Evolutionary conservation across 2,797 vertebrate species (phyloP).

Genomic region (Fundulus diaphanus): DNA sequence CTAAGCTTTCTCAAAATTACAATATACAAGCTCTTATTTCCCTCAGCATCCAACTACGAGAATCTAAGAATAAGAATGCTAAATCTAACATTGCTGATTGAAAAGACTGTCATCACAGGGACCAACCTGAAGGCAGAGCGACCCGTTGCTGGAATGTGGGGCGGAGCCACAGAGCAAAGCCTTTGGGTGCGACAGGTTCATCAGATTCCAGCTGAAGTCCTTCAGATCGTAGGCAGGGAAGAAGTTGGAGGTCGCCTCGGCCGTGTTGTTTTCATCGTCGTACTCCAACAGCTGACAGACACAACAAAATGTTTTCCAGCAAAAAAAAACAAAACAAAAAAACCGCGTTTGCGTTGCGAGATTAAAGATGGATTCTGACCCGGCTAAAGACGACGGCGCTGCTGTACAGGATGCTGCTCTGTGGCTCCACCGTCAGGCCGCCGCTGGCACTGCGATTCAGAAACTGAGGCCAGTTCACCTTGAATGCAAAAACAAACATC

Average conservation of each 20-base stretch:
- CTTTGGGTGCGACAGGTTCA: constrained; percentile 58
- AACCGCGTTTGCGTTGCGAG: not conserved
- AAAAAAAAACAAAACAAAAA: too few species aligned
- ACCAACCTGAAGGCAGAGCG: constrained; percentile 80
- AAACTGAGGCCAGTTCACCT: constrained; percentile 85
- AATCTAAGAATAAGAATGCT: not conserved
- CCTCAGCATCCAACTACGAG: not conserved
- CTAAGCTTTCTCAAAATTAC: too few species aligned
- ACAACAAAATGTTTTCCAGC: not conserved
- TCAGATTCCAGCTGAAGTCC: constrained; percentile 82
- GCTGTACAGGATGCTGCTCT: constrained; percentile 81
- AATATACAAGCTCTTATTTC: not conserved
- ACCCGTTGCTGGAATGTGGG: constrained; percentile 72
- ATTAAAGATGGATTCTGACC: constrained; percentile 68
- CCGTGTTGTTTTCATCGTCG: constrained; percentile 72
- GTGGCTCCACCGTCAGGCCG: constrained; percentile 83
- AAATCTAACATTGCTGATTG: not conserved
- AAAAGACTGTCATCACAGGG: not conserved
- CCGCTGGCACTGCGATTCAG: constrained; percentile 55
- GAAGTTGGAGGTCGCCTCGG: constrained; percentile 49
- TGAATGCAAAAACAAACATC: not conserved
- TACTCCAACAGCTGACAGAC: constrained; percentile 87
- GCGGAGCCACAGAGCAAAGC: constrained; percentile 76
- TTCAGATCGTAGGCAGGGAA: constrained; percentile 85
- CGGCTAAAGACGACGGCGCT: constrained; percentile 83